Percentiles rank a stretch among this genome's conserved stretches.
phyloP scores from a whole-genome alignment of 2,888 invertebrate species.

The Invenusta paracnida region DNA sequence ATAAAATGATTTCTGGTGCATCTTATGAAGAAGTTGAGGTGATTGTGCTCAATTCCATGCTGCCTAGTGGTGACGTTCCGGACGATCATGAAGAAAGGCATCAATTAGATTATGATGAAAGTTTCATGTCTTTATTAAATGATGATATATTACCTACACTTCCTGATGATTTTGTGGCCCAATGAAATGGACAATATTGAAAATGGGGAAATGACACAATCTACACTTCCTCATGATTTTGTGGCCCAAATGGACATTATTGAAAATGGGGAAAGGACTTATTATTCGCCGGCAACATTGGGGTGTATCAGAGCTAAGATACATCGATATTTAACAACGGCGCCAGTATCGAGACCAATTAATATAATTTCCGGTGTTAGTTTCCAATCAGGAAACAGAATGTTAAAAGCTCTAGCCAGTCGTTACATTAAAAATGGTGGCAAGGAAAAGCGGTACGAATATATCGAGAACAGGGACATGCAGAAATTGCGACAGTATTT shows the following conservation, averaged over 20 bases:
- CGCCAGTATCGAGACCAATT: neutral
- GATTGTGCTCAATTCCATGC: neutral
- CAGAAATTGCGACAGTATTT: neutral
- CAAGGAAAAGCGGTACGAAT: neutral
- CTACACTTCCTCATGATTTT: no score
- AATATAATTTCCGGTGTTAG: neutral
- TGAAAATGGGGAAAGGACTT: neutral
- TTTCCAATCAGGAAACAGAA: neutral
- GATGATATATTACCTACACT: no score
- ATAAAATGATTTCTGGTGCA: conserved; percentile 4
- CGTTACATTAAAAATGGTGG: neutral
- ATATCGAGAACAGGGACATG: neutral
- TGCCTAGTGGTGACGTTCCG: neutral
- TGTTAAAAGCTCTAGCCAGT: neutral
- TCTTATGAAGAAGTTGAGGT: neutral
- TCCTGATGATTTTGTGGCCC: no score
- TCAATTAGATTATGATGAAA: no score
- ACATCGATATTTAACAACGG: neutral
- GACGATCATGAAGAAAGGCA: neutral
- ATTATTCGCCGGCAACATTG: neutral
- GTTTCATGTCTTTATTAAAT: no score
- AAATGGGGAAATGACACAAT: no score
- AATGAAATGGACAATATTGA: no score
- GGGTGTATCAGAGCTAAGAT: neutral
- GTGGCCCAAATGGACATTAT: neutral